These are phyloP conservation scores for Sclerodermus sp. DNA, from an alignment of 2,888 invertebrate genomes.

Conservation along the genomic window DNA sequence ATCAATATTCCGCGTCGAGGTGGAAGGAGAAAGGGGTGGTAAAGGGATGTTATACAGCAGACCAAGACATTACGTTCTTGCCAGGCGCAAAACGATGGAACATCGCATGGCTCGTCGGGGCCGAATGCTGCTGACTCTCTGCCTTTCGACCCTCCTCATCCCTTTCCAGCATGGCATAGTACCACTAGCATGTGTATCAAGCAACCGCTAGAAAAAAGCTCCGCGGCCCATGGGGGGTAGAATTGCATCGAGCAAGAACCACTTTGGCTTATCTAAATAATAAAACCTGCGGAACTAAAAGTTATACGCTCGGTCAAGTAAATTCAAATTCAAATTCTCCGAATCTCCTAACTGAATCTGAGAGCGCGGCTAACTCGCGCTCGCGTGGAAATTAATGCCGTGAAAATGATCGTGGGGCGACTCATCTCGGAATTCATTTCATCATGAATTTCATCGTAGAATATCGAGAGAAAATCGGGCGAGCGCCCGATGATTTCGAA, in stretches of 20 bases:
- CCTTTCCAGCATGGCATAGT: background rate
- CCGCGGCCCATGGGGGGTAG: no score
- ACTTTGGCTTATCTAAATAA: background rate
- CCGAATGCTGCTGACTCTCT: constrained; percentile 8
- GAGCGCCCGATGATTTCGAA: no score
- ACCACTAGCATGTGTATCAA: constrained; percentile 1
- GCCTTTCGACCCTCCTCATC: background rate
- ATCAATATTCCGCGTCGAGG: no score
- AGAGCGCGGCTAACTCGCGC: no score
- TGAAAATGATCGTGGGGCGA: no score
- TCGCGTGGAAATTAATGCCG: no score
- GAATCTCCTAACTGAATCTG: no score
- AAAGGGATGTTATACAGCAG: constrained; percentile 27
- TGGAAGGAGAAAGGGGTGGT: constrained; percentile 1
- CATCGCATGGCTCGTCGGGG: constrained; percentile 5
- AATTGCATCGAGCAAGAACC: background rate
- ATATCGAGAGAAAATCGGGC: no score
- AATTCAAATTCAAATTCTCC: no score
- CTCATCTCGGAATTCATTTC: no score
- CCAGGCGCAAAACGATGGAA: constrained; percentile 33
- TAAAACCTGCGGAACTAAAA: background rate
- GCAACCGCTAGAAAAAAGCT: no score
- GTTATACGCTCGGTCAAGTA: background rate
- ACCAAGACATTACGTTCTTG: constrained; percentile 30
- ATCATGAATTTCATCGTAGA: no score